Evolutionary conservation across 2,888 invertebrate genomes (phyloP).

Genomic region (Parapristionchus giblindavisi): DNA sequence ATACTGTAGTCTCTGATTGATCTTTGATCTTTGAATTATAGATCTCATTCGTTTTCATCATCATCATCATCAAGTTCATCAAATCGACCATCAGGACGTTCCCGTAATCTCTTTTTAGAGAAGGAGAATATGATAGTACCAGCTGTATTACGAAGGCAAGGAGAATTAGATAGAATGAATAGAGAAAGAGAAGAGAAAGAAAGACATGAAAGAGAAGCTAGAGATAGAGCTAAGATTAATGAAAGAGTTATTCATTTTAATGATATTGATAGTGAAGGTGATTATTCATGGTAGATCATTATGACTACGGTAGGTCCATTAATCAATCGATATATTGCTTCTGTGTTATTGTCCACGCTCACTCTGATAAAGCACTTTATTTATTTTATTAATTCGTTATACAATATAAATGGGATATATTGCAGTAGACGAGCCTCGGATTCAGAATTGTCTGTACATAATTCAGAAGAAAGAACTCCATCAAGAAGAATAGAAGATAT

Average conservation of each 20-base stretch:
- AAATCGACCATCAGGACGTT: neutral
- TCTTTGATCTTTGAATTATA: neutral
- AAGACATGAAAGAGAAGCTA: constrained; percentile 31
- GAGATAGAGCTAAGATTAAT: constrained; percentile 33
- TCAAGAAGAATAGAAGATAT: constrained; percentile 6
- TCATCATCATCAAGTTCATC: constrained; percentile 6
- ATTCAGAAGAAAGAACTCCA: neutral
- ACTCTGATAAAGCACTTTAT: neutral
- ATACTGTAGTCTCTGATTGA: neutral
- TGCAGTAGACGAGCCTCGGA: constrained; percentile 38
- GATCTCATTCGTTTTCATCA: constrained; percentile 22
- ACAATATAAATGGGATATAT: too few relatives aligned
- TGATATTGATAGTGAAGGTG: neutral
- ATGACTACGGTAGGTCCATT: neutral
- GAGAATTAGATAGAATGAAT: constrained; percentile 35
- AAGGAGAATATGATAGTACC: constrained; percentile 61
- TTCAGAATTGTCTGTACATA: constrained; percentile 23
- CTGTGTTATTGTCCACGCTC: neutral
- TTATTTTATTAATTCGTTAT: too few relatives aligned
- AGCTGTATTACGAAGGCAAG: constrained; percentile 49
- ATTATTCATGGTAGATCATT: too few relatives aligned
- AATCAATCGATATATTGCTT: neutral
- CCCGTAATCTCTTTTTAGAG: constrained; percentile 52
- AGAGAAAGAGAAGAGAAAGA: constrained; percentile 34
- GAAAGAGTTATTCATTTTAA: constrained; percentile 4